Base-by-base conservation (phyloP, 2,888 invertebrate species). In the Drosophila phalerata region DNA sequence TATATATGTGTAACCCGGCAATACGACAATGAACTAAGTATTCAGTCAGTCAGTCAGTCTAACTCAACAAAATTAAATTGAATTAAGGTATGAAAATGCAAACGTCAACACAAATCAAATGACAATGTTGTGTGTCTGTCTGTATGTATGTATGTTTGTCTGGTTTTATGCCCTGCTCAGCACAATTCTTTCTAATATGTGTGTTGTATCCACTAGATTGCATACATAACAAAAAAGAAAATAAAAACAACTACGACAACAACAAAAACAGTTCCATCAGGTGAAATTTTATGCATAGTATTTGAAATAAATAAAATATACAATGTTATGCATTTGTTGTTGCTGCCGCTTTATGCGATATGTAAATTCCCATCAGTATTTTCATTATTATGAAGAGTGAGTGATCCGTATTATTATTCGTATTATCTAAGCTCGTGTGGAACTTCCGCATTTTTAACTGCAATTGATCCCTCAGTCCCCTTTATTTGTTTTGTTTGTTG, bases 91-190 rank as follows among this genome's bases (percentile, higher is more conserved):
- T 65, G 22, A 56, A 75, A 87, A 69, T 85, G 88, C 84, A 88
- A 85, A 73, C 86, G 88, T 84, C 84, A 83, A 83, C 84, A 75
- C 78, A 85, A 84, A 88, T 85, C 84, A 83, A 84, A 85, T 85
- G 67, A 85, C 76, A 85, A 77, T 74, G 74, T 77, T 83, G 66
- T 57, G 71, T 45, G 22, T 58, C 32, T 45, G n/a, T 30, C 30
- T 30, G 28, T 57, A 60, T 45, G n/a, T 30, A 9, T 30, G 28
- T 57, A 60, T 49, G 22, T 56, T 32, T 45, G 13, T 30, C 30
- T 30, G 34, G 43, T 9, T 38, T 37, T 58, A 38, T 63, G 58
- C 58, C 43, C 56, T 53, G 62, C 43, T 53, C 49, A 61, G 77
- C 60, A 52, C 66, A 40, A 25, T 60, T 66, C 53, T 10, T 61